Base-by-base conservation (phyloP, 2,888 invertebrate genomes). In the Troilus luridus region DNA sequence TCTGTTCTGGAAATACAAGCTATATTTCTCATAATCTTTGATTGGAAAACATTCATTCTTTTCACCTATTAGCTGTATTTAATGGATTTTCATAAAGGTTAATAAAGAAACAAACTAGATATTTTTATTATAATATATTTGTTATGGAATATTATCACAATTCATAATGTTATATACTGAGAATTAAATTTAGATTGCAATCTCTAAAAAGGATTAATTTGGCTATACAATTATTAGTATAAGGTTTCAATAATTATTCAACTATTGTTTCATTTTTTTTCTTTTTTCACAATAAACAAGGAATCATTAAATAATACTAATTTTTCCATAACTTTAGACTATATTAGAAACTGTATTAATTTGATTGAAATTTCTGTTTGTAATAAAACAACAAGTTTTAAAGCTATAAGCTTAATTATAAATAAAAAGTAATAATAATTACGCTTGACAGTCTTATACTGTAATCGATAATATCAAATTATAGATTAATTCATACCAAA, bases 391-490 rank as follows among this genome's bases (percentile, higher is more conserved):
- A 92, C 91, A 92, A 91, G 89, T 92, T 89, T 90, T 92, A 93
- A 91, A 93, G 93, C 92, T 93, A 91, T 92, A 92, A 93, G 93
- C 93, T 92, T 92, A 91, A 92, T 92, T 92, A 92, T 92, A 92
- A 92, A 92, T 92, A 93, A 92, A 91, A 90, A 77, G 54, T 58
- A 90, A 91, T 81, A 91, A 88, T 91, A 91, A 91, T 91, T 91
- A 91, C 91, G 92, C 92, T 92, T 92, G 92, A 92, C 93, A 93
- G 93, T 93, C 93, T 93, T 92, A 92, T 92, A 93, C 93, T 92
- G 93, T 92, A 92, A 92, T 91, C 92, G 92, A 92, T 92, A 91
- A 90, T 85, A 92, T 92, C 88, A 90, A 91, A 88, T 27, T 85
- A 85, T 54, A 85, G 56, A 56, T 85, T 85, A 85, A 85, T 85